A percentile compares a stretch with the other conserved stretches of the same genome.
These are phyloP conservation scores for Aurelia sp. DNA, from an alignment of 30 jellyfish, hydroid and myxozoan species.

Conservation along the genomic window DNA sequence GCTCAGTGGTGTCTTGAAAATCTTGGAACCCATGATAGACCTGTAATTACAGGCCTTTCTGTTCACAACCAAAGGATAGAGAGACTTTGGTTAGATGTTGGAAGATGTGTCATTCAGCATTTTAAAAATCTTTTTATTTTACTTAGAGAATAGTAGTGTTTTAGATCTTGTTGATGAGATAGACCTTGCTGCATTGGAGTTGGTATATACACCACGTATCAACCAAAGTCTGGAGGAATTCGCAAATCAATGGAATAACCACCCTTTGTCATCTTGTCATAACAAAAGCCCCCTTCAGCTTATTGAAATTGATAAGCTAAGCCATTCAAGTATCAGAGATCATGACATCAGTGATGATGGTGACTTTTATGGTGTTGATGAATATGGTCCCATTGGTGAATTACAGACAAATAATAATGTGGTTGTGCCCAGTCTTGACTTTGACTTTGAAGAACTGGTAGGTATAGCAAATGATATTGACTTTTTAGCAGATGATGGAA, in stretches of 20 bases:
- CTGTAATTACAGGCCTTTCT: neutral
- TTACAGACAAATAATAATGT: conserved; percentile 24
- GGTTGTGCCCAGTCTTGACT: conserved; percentile 34
- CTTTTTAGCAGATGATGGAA: conserved; percentile 12
- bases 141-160: neutral
- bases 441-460: neutral
- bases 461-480: conserved; percentile 1
- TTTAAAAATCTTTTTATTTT: neutral
- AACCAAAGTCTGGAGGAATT: conserved; percentile 2
- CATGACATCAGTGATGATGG: conserved; percentile 3
- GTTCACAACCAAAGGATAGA: conserved; percentile 56
- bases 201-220: neutral
- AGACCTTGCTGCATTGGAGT: neutral
- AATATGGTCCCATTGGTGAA: conserved; percentile 13
- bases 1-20: conserved; percentile 19
- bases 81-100: conserved; percentile 11
- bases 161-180: conserved; percentile 26
- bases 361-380: conserved; percentile 31
- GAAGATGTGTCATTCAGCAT: neutral
- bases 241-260: conserved; percentile 25
- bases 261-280: conserved; percentile 2
- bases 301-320: conserved; percentile 16
- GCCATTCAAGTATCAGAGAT: conserved; percentile 11
- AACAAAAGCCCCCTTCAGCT: conserved; percentile 29
- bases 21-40: neutral